phyloP scores from a whole-genome alignment of 2,797 vertebrate species.

The Megaceryle alcyon region DNA sequence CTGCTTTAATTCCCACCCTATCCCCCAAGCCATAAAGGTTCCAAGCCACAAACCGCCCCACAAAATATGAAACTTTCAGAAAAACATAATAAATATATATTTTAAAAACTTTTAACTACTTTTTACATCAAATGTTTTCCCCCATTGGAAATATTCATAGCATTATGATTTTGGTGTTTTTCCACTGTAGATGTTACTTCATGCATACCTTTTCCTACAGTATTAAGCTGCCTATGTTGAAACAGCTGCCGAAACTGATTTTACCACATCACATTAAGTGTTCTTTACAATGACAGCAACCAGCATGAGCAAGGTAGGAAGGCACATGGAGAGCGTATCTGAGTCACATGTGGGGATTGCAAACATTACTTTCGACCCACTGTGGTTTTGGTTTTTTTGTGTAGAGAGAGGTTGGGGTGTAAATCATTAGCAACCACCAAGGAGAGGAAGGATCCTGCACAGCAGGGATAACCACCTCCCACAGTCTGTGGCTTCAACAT shows the following conservation, averaged over 20 bases:
- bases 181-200: neutral
- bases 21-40: neutral
- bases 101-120: neutral
- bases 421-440: rapidly evolving
- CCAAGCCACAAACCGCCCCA: neutral
- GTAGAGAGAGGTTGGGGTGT: neutral
- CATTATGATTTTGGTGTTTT: neutral
- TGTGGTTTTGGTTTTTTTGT: neutral
- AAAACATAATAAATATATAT: neutral
- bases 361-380: neutral
- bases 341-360: neutral
- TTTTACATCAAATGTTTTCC: neutral
- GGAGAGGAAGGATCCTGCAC: neutral
- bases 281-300: neutral
- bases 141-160: neutral
- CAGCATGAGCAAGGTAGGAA: neutral
- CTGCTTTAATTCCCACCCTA: neutral
- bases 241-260: neutral
- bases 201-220: neutral
- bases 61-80: neutral
- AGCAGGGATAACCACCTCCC: neutral
- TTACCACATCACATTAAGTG: rapidly evolving
- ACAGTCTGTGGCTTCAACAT: neutral
- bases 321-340: neutral
- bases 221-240: neutral